Conservation (phyloP, 1,140 invertebrate species). For the Babylonia areolata region DNA sequence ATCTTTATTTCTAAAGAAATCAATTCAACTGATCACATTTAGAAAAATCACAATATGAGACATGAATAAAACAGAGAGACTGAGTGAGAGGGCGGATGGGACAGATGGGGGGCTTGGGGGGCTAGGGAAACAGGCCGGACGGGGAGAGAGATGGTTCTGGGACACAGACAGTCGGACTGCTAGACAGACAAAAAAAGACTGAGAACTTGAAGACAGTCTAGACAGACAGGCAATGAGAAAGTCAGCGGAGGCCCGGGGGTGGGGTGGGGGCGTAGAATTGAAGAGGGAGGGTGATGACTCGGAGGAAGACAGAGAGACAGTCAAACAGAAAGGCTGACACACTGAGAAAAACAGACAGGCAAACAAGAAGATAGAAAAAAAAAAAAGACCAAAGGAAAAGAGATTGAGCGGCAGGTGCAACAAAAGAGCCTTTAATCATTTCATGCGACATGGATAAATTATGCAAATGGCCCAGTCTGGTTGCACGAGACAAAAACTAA, state of each 20-base stretch:
- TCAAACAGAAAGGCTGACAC: neutral
- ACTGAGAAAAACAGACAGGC: too few relatives aligned
- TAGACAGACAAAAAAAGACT: neutral
- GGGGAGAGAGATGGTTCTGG: too few relatives aligned
- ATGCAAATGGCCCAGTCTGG: slow-evolving; percentile 7
- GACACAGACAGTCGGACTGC: neutral
- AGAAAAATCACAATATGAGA: too few relatives aligned
- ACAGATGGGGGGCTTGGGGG: too few relatives aligned
- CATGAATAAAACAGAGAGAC: too few relatives aligned
- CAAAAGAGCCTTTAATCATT: neutral
- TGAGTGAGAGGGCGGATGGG: too few relatives aligned
- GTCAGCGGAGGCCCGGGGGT: neutral
- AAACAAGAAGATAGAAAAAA: neutral
- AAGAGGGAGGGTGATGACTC: neutral
- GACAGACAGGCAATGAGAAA: neutral
- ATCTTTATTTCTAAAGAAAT: too few relatives aligned
- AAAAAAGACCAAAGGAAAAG: neutral
- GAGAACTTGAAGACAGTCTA: neutral
- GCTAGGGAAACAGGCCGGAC: too few relatives aligned
- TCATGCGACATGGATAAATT: neutral
- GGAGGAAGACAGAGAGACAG: neutral
- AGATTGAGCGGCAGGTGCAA: neutral
- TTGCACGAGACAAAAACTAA: neutral
- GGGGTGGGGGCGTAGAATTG: too few relatives aligned
- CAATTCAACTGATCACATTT: too few relatives aligned